These are phyloP conservation scores for Catostylus mosaicus DNA, from an alignment of 30 jellyfish, hydroid and myxozoan species.

Conservation along the genomic window DNA sequence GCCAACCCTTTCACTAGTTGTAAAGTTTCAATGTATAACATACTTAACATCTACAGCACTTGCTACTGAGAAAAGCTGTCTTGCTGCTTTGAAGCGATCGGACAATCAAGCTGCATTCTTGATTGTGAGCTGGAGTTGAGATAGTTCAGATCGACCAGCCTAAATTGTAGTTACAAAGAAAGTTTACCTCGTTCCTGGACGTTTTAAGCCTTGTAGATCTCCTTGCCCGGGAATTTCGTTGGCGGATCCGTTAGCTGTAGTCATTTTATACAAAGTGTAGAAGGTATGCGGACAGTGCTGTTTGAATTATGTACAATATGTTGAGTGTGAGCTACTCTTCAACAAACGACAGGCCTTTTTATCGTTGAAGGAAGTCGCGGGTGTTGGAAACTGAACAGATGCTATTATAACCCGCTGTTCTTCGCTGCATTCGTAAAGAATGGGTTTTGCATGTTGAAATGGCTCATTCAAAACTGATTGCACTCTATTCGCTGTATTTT, in stretches of 20 bases:
- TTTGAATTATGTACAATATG: conserved; percentile 10
- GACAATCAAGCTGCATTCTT: no score
- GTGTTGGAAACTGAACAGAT: conserved; percentile 65
- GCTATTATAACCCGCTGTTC: conserved; percentile 25
- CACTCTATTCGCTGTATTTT: not conserved
- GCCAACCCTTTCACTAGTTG: no score
- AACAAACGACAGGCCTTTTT: conserved; percentile 42
- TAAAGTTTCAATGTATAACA: no score
- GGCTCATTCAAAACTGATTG: not conserved
- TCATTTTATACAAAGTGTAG: conserved; percentile 20
- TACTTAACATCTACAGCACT: no score
- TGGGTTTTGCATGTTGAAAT: not conserved
- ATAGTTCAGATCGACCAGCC: no score
- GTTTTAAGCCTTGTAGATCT: conserved; percentile 46
- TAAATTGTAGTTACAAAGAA: no score
- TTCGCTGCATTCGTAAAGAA: conserved; percentile 15
- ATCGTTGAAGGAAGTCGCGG: conserved; percentile 11
- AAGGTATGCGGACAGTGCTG: not conserved
- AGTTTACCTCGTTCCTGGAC: conserved; percentile 72
- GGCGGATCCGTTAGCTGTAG: conserved; percentile 68
- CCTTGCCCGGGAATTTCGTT: conserved; percentile 43
- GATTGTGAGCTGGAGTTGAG: no score
- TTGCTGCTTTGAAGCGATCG: no score
- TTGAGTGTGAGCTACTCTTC: conserved; percentile 14
- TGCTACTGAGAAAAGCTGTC: no score